A percentile compares a stretch with the other conserved stretches of the same genome.
These are phyloP conservation scores for Resseliella maxima DNA, from an alignment of 2,888 invertebrate genomes.

Conservation along the genomic window DNA sequence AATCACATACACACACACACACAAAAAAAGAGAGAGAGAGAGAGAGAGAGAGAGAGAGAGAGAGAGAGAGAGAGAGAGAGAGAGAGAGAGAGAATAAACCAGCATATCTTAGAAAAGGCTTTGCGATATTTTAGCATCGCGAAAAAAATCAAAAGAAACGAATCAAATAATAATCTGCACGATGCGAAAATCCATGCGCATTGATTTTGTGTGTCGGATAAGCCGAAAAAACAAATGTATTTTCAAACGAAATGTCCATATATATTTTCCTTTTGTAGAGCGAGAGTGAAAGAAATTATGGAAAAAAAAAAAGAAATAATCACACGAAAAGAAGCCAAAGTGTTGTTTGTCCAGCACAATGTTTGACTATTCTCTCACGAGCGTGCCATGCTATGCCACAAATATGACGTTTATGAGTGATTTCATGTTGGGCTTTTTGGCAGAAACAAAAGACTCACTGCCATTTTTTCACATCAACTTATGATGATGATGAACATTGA, in stretches of 20 bases:
- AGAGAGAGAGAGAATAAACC: no score
- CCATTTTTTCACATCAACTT: conserved; percentile 47
- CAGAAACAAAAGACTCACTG: neutral
- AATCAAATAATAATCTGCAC: neutral
- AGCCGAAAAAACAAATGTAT: neutral
- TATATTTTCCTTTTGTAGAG: neutral
- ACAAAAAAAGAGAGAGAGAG: no score
- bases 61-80: no score
- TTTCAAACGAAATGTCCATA: neutral
- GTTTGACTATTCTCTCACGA: conserved; percentile 23
- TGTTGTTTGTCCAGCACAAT: neutral
- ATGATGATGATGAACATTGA: conserved; percentile 55
- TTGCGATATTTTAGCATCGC: neutral
- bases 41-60: no score
- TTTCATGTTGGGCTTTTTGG: conserved; percentile 1
- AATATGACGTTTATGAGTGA: conserved; percentile 29
- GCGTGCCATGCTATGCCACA: neutral
- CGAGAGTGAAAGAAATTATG: conserved; percentile 16
- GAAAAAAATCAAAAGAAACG: neutral
- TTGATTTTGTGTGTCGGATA: neutral
- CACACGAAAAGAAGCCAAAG: neutral
- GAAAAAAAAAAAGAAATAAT: no score
- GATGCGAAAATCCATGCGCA: neutral
- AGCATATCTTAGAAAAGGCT: neutral
- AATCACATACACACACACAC: no score